Conservation (phyloP, 2,113 vertebrate species). For the Leptobrachium ailaonicum region DNA sequence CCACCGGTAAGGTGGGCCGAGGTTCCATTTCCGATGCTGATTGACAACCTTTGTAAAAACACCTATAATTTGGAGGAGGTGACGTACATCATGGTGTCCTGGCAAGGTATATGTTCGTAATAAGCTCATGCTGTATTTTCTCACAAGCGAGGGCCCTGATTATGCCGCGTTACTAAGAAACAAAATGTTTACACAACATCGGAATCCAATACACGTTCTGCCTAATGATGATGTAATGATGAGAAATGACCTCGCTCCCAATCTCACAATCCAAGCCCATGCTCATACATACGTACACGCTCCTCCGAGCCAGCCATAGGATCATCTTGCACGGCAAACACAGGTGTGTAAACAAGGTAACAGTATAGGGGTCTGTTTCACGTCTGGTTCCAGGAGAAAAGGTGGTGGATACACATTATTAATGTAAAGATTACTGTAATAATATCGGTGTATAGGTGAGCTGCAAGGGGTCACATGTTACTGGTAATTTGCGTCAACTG, state of each 20-base stretch:
- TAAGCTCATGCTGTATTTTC: background rate
- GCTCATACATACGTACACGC: background rate
- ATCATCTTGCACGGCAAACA: background rate
- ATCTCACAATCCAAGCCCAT: background rate
- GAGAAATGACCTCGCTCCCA: background rate
- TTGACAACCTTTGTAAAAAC: background rate
- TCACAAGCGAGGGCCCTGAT: background rate
- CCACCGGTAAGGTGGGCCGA: background rate
- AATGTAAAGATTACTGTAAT: too few relatives aligned
- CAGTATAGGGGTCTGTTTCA: background rate
- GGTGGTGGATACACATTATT: background rate
- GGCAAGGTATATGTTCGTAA: background rate
- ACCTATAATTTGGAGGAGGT: too few relatives aligned
- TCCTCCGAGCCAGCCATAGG: background rate
- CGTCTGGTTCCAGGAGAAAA: background rate
- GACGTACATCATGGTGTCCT: background rate
- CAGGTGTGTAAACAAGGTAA: background rate
- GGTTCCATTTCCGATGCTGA: background rate
- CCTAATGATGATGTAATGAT: slow-evolving; percentile 1
- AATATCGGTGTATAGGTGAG: too few relatives aligned
- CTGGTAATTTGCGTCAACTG: too few relatives aligned
- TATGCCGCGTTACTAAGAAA: background rate
- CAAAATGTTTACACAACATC: background rate
- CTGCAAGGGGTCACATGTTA: too few relatives aligned
- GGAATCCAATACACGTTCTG: background rate